Percentiles rank a stretch among this genome's conserved stretches.
phyloP scores from a whole-genome alignment of 2,797 vertebrate genomes.

The Lycodopsis pacificus region DNA sequence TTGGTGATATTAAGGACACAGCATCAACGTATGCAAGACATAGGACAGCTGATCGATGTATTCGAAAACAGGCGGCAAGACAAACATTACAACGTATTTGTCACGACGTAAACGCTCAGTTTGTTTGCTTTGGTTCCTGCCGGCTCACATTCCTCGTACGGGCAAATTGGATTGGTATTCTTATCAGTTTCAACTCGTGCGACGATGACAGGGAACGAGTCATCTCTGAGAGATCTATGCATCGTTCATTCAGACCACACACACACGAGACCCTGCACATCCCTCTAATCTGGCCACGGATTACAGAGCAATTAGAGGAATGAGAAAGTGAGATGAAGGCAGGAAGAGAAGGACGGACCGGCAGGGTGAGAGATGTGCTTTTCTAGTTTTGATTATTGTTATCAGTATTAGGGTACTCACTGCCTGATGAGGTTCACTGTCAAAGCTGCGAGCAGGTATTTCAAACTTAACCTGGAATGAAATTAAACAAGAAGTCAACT shows the following conservation, averaged over 20 bases:
- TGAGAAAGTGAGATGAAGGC: constrained; percentile 36
- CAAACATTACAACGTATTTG: neutral
- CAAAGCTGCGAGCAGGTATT: neutral
- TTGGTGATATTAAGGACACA: neutral
- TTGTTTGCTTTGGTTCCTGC: constrained; percentile 3
- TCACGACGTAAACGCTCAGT: neutral
- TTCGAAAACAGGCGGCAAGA: neutral
- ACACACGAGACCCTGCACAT: constrained; percentile 28
- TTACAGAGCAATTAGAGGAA: constrained; percentile 72
- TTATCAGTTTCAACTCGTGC: constrained; percentile 33
- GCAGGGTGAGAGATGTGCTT: neutral
- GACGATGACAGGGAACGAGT: constrained; percentile 47
- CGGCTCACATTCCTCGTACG: constrained; percentile 28
- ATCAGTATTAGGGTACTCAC: constrained; percentile 2
- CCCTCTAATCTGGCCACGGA: constrained; percentile 67
- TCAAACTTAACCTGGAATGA: neutral
- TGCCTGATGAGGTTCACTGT: neutral
- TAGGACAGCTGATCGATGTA: constrained; percentile 3
- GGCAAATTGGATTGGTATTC: constrained; percentile 65
- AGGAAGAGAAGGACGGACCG: neutral
- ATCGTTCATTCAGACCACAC: constrained; percentile 41
- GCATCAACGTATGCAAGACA: neutral
- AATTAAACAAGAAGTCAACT: neutral
- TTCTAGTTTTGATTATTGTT: constrained; percentile 25
- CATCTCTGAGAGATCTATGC: constrained; percentile 58